Evolutionary conservation across 2,888 invertebrate genomes (phyloP).

Genomic region (Cheilosia pagana): DNA sequence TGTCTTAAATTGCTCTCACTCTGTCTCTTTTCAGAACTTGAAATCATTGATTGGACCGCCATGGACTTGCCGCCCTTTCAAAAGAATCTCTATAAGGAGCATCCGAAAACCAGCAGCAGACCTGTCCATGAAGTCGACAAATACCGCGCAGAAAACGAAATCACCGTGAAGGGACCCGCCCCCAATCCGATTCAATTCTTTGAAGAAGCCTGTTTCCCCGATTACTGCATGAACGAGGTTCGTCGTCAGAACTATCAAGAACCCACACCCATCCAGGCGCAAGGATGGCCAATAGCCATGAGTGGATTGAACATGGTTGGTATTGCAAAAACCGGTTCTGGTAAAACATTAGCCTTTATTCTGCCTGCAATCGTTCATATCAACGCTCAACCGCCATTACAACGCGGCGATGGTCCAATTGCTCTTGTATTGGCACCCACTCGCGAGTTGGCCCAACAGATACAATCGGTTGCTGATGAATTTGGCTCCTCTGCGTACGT

Average conservation of each 20-base stretch:
- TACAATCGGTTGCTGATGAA: slow-evolving; percentile 91
- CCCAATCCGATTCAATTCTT: slow-evolving; percentile 92
- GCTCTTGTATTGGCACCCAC: slow-evolving; percentile 92
- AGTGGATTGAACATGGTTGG: slow-evolving; percentile 93
- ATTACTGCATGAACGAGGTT: slow-evolving; percentile 88
- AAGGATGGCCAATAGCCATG: slow-evolving; percentile 94
- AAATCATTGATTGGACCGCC: slow-evolving; percentile 85
- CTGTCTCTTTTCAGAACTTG: slow-evolving; percentile 82
- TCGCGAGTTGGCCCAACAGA: slow-evolving; percentile 91
- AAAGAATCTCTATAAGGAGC: slow-evolving; percentile 92
- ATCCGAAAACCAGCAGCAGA: slow-evolving; percentile 86
- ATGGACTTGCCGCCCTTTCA: slow-evolving; percentile 88
- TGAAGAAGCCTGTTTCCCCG: slow-evolving; percentile 91
- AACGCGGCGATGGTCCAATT: slow-evolving; percentile 92
- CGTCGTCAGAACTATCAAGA: slow-evolving; percentile 87
- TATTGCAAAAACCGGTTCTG: slow-evolving; percentile 93
- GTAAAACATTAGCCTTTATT: slow-evolving; percentile 91
- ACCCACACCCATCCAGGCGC: slow-evolving; percentile 93
- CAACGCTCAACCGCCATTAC: slow-evolving; percentile 90
- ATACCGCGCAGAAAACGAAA: slow-evolving; percentile 88
- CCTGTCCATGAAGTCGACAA: slow-evolving; percentile 88
- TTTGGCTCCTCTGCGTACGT: slow-evolving; percentile 91
- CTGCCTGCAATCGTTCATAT: slow-evolving; percentile 94
- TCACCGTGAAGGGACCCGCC: slow-evolving; percentile 89
- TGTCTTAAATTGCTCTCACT: background rate